Base-by-base conservation (phyloP, 2,797 vertebrate genomes). In the Sebastes minor region DNA sequence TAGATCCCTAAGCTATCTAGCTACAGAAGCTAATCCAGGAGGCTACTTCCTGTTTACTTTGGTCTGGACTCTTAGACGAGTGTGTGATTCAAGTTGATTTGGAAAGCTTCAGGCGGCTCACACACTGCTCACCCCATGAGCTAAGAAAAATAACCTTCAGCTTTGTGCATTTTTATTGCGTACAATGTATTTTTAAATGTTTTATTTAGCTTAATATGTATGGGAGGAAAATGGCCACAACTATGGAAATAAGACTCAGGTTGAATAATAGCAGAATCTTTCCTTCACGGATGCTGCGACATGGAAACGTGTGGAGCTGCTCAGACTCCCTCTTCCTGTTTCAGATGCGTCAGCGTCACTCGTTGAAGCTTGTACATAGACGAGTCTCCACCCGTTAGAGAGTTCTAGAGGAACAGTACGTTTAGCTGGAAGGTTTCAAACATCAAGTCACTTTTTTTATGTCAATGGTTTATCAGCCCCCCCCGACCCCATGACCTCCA, bases 391-490 rank as follows among this genome's bases (percentile, higher is more conserved):
- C 90, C 81, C 65, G 83, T 83, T 78, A 82, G 79, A 83, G 81
- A 82, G 78, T 72, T 28, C 7, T 71, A 82, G 83, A 90, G 81
- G 71, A 69, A 64, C 64, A 6, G 70, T 25, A 64, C 32, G 77
- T 90, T 84, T 81, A 81, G 84, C 81, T 84, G 87, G 84, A 92
- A 87, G 81, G 67, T 73, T 86, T 87, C 79, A 82, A 85, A 86
- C 71, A 84, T 71, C 33, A n/a, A 49, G 69, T 86, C 72, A 69
- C 66, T 74, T 78, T 68, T 72, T 78, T 68, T 27, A 70, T 55
- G 65, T 75, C 55, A 20, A 8, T 65, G 52, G 46, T 78, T 78
- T 56, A 66, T 82, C 78, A 35, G 14, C 11, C 62, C 14, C 10
- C 20, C 30, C 33, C 33, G 35, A 6, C 7, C 22, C 8, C 3